Conservation (phyloP, 2,888 invertebrate genomes). For the Pachymerium ferrugineum region DNA sequence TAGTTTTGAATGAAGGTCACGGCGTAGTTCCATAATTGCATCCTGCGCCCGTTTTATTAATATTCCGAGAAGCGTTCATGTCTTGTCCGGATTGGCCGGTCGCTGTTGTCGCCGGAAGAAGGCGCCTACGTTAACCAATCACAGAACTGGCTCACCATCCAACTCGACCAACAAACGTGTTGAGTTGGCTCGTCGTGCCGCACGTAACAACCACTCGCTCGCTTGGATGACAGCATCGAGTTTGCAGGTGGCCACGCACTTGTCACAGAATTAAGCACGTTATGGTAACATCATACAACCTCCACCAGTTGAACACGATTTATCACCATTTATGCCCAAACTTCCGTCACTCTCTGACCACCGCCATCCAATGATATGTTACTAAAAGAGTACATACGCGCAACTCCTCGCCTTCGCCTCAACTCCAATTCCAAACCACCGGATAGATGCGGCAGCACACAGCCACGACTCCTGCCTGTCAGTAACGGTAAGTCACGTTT, state of each 20-base stretch:
- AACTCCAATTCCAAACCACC: conserved; percentile 28
- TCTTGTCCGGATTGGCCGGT: conserved; percentile 32
- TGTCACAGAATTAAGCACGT: conserved; percentile 8
- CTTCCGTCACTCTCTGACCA: neutral
- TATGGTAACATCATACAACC: conserved; percentile 1
- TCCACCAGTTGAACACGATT: conserved; percentile 9
- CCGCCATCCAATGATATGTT: neutral
- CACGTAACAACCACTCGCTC: neutral
- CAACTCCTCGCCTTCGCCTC: conserved; percentile 26
- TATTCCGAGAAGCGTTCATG: conserved; percentile 22
- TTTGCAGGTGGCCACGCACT: neutral
- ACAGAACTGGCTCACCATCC: conserved; percentile 28
- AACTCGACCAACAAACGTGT: conserved; percentile 21
- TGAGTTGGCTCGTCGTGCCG: neutral
- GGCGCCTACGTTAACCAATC: conserved; percentile 27
- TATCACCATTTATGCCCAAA: conserved; percentile 14
- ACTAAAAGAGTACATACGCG: conserved; percentile 28
- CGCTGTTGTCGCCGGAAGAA: conserved; percentile 32
- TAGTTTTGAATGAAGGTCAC: conserved; percentile 9
- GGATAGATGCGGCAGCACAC: neutral
- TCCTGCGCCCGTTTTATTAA: conserved; percentile 16
- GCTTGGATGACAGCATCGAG: neutral
- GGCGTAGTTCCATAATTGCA: conserved; percentile 16
- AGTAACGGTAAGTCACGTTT: conserved; percentile 14
- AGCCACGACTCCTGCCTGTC: conserved; percentile 20